Conservation (phyloP, 1,140 invertebrate genomes). For the Vanessa atalanta region DNA sequence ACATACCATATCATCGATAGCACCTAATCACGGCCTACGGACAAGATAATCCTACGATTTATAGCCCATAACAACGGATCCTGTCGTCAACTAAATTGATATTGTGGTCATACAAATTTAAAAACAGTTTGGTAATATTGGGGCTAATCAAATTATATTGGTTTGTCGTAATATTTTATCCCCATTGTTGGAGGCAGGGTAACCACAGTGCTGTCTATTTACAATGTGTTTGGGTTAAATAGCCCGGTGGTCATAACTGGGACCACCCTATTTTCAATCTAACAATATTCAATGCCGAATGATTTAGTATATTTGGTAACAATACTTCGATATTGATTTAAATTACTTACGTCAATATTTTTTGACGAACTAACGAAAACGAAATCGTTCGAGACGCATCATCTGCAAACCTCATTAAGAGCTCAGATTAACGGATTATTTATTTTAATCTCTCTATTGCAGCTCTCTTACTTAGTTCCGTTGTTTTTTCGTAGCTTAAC, state of each 20-base stretch:
- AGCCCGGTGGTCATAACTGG: slow-evolving; percentile 55
- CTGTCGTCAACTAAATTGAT: slow-evolving; percentile 68
- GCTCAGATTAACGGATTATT: too few relatives aligned
- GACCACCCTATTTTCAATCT: slow-evolving; percentile 63
- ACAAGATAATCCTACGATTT: slow-evolving; percentile 78
- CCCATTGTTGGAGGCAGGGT: slow-evolving; percentile 48
- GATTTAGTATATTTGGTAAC: not conserved
- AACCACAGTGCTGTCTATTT: slow-evolving; percentile 58
- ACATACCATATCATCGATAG: slow-evolving; percentile 56
- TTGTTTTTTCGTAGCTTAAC: not conserved
- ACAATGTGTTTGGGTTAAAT: slow-evolving; percentile 70
- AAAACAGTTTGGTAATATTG: slow-evolving; percentile 58
- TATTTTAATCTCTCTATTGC: too few relatives aligned
- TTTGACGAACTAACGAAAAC: too few relatives aligned
- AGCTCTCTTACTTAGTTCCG: too few relatives aligned
- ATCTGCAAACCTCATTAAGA: too few relatives aligned
- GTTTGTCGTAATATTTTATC: slow-evolving; percentile 64
- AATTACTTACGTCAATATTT: too few relatives aligned
- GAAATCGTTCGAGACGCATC: too few relatives aligned
- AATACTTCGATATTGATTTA: too few relatives aligned
- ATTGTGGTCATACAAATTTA: slow-evolving; percentile 65
- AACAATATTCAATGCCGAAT: not conserved
- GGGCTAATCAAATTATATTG: slow-evolving; percentile 77
- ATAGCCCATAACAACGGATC: slow-evolving; percentile 70
- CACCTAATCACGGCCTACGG: slow-evolving; percentile 70